phyloP scores from a whole-genome alignment of 2,797 vertebrate species.

The Gymnothorax reevesii region DNA sequence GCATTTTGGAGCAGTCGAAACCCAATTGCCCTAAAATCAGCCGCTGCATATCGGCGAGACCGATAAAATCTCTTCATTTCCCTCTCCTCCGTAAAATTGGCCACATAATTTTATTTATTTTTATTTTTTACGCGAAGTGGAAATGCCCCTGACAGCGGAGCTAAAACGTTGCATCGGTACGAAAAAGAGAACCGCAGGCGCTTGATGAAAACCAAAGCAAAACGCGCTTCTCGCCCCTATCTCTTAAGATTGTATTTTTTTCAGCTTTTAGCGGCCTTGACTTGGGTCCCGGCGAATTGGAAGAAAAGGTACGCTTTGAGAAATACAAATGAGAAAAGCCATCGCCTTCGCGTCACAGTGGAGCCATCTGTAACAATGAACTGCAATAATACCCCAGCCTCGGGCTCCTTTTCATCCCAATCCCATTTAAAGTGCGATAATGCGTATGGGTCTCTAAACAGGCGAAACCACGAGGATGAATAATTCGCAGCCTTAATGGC shows the following conservation, averaged over 20 bases:
- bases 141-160: background rate
- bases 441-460: background rate
- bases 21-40: background rate
- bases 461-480: background rate
- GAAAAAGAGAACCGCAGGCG: background rate
- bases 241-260: background rate
- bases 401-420: background rate
- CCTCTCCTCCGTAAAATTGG: background rate
- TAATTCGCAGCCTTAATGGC: background rate
- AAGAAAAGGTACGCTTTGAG: background rate
- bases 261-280: slow-evolving; percentile 1
- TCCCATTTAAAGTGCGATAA: background rate
- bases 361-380: background rate
- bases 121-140: background rate
- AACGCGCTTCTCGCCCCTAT: slow-evolving; percentile 1
- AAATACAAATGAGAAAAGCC: background rate
- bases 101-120: too few relatives aligned
- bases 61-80: background rate
- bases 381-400: background rate
- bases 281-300: background rate
- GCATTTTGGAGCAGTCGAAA: background rate
- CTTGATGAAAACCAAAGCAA: slow-evolving; percentile 6
- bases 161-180: background rate
- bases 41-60: background rate
- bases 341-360: background rate